Base-by-base conservation (phyloP, 2,888 invertebrate genomes). In the Flexamia atlantica region DNA sequence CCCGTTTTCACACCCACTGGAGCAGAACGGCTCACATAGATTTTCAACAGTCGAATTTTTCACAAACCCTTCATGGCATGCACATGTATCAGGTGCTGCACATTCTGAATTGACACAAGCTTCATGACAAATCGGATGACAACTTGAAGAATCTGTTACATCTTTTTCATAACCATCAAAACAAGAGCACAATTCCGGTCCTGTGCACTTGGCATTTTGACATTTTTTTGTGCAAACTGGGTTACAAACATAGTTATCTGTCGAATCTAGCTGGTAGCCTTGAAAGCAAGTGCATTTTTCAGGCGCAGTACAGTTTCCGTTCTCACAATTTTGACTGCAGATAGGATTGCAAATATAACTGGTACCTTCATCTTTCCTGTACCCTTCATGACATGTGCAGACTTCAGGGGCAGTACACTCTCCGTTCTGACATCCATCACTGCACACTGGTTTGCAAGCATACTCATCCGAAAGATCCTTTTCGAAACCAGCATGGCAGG, bases 151-250 rank as follows among this genome's bases (percentile, higher is more conserved):
- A 20, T 79, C 57, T 20, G 12, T 1, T 14, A 28, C 1, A 14
- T 57, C 20, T 50, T 57, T 57, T 32, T 57, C 79, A 57, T 79
- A 79, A 1, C 57, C 79, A n/a, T 53, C 32, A 53, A 53, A 57
- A 64, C 83, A 83, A 17, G 32, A 28, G 32, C 83, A 83, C 0
- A 12, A 40, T 25, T 83, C 76, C 1, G 83, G 83, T n/a, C 17
- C 74, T 40, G 23, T 28, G 64, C 83, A 83, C 5, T 60, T 23
- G 0, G 57, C 57, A 42, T 76, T 60, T 36, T 25, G 17, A 83
- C 83, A 83, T 4, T 10, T n/a, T 0, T 23, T 14, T 9, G 3
- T 9, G 36, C 83, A 83, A n/a, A 83, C 76, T 40, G 83, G 64
- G 25, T 25, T 28, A 64, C 83, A 83, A 28, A 60, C 30, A 20